Conservation (phyloP, 2,113 vertebrate species). For the Megalops atlanticus region DNA sequence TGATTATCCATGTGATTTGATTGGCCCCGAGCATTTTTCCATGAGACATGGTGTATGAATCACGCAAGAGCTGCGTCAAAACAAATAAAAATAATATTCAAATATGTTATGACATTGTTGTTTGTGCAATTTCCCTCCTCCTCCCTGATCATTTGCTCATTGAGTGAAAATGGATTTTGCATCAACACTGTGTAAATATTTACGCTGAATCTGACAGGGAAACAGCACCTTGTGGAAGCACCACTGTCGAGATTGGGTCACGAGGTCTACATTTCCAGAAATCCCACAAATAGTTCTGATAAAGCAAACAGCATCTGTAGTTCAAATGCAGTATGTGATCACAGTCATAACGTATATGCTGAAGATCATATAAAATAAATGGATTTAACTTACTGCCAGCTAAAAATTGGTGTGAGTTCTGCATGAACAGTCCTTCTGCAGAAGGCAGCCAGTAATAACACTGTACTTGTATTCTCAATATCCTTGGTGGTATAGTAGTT, state of each 20-base stretch:
- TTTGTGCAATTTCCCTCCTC: neutral
- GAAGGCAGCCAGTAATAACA: neutral
- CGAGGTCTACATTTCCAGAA: neutral
- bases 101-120: neutral
- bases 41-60: no score
- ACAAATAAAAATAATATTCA: no score
- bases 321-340: neutral
- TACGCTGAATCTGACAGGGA: neutral
- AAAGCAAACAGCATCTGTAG: neutral
- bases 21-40: no score
- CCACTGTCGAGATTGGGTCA: neutral
- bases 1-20: no score
- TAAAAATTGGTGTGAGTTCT: neutral
- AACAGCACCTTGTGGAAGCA: neutral
- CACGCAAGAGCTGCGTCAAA: no score
- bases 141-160: neutral
- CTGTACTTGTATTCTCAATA: neutral
- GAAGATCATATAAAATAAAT: constrained; percentile 3
- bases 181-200: neutral
- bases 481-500: neutral
- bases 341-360: neutral
- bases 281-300: neutral
- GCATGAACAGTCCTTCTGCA: neutral
- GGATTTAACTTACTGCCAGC: neutral
- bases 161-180: neutral